Conservation (phyloP, 2,888 invertebrate genomes). For the Trypoxylon attenuatum region DNA sequence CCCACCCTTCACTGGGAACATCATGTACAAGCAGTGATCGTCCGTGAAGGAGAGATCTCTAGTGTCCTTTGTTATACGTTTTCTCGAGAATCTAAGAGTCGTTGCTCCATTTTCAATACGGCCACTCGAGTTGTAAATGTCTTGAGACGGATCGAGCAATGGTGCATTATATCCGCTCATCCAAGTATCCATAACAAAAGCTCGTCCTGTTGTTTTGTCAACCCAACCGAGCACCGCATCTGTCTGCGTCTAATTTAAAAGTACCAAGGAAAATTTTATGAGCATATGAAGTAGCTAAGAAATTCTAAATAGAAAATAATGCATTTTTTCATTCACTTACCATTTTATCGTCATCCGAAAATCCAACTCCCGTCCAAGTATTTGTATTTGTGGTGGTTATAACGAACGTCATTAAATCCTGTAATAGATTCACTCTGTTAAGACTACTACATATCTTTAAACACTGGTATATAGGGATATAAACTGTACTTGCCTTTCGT, state of each 20-base stretch:
- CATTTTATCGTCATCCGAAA: slow-evolving; percentile 90
- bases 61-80: slow-evolving; percentile 83
- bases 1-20: slow-evolving; percentile 91
- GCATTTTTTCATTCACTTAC: slow-evolving; percentile 73
- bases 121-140: slow-evolving; percentile 83
- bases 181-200: slow-evolving; percentile 93
- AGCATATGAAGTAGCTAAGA: too few species aligned
- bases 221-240: slow-evolving; percentile 94
- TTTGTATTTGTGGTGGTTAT: slow-evolving; percentile 86
- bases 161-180: slow-evolving; percentile 87
- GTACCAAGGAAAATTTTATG: too few species aligned
- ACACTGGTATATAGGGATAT: neutral
- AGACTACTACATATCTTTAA: too few species aligned
- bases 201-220: slow-evolving; percentile 83
- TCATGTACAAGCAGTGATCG: slow-evolving; percentile 87
- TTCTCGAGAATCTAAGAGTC: slow-evolving; percentile 86
- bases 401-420: slow-evolving; percentile 87
- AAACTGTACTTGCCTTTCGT: slow-evolving; percentile 59
- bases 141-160: slow-evolving; percentile 83
- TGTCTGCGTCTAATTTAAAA: slow-evolving; percentile 87
- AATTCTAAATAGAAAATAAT: too few species aligned
- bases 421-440: too few species aligned
- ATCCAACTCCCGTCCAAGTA: slow-evolving; percentile 93
- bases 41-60: slow-evolving; percentile 90
- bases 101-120: slow-evolving; percentile 85